These are phyloP conservation scores for Spheniscus mendiculus DNA, from an alignment of 2,113 vertebrate species.

Conservation along the genomic window DNA sequence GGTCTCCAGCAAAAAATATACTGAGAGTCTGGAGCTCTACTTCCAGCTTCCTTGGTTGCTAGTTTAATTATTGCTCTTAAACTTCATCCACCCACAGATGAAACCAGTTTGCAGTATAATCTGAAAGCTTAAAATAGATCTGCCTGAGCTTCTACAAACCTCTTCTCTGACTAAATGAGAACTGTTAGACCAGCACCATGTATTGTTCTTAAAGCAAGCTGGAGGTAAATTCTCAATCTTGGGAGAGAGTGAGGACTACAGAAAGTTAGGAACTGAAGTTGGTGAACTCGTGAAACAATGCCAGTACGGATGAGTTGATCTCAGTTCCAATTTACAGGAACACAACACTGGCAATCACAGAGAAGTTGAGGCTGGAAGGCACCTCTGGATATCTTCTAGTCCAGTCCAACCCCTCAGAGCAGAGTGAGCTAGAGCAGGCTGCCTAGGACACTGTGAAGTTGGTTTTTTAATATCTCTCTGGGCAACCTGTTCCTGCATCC, in stretches of 20 bases:
- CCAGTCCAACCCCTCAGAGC: rapidly evolving
- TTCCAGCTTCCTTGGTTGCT: conserved; percentile 18
- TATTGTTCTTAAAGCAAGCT: neutral
- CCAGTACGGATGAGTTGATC: neutral
- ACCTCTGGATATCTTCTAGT: neutral
- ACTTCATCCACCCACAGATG: conserved; percentile 36
- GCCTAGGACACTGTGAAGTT: neutral
- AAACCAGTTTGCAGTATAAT: conserved; percentile 35
- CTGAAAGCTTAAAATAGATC: conserved; percentile 36
- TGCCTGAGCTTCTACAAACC: neutral
- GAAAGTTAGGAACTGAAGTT: neutral
- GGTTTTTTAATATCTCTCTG: neutral
- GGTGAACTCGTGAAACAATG: neutral
- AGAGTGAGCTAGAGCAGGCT: neutral
- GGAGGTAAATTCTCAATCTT: neutral
- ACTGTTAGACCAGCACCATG: neutral
- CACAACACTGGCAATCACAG: neutral
- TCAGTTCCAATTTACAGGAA: neutral
- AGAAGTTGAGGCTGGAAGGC: neutral
- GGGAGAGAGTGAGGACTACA: neutral
- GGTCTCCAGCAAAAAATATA: neutral
- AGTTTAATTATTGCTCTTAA: conserved; percentile 53
- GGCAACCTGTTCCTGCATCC: neutral
- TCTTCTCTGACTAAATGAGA: neutral
- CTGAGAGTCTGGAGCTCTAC: neutral